A percentile compares a stretch with the other conserved stretches of the same genome.
Conservation (phyloP, 2,797 vertebrate species). For the Toxotes lorentzi region DNA sequence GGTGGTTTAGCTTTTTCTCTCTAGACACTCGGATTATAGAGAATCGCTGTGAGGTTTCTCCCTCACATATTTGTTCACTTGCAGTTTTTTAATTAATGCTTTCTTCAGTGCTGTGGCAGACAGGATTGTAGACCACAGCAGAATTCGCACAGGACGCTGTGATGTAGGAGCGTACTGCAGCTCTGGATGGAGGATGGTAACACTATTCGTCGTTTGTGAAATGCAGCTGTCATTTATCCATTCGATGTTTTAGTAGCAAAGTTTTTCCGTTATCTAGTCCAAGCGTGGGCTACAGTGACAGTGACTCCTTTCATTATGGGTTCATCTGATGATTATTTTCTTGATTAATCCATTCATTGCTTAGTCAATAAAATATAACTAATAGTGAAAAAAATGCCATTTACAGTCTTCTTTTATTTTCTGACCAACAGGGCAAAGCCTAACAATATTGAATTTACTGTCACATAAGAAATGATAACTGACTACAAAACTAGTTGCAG, state of each 20-base stretch:
- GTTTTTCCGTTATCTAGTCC: background rate
- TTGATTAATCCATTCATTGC: background rate
- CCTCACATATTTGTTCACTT: constrained; percentile 1
- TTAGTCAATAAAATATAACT: background rate
- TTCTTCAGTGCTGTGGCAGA: constrained; percentile 15
- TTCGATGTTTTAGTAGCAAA: background rate
- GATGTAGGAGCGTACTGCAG: constrained; percentile 18
- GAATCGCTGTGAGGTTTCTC: background rate
- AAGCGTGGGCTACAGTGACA: background rate
- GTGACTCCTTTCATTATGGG: background rate
- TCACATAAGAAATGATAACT: background rate
- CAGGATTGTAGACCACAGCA: constrained; percentile 22
- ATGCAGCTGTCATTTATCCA: background rate
- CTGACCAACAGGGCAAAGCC: background rate
- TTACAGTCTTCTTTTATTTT: background rate
- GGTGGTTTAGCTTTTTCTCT: background rate
- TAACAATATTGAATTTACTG: background rate
- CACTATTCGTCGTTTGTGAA: background rate
- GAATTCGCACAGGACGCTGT: constrained; percentile 7
- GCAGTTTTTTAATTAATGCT: constrained; percentile 31
- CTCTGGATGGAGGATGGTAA: background rate
- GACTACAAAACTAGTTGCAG: background rate
- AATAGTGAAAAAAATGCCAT: background rate
- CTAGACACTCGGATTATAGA: background rate
- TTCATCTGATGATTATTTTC: background rate